Evolutionary conservation across 2,797 vertebrate species (phyloP).

Genomic region (Gobionotothen gibberifrons): DNA sequence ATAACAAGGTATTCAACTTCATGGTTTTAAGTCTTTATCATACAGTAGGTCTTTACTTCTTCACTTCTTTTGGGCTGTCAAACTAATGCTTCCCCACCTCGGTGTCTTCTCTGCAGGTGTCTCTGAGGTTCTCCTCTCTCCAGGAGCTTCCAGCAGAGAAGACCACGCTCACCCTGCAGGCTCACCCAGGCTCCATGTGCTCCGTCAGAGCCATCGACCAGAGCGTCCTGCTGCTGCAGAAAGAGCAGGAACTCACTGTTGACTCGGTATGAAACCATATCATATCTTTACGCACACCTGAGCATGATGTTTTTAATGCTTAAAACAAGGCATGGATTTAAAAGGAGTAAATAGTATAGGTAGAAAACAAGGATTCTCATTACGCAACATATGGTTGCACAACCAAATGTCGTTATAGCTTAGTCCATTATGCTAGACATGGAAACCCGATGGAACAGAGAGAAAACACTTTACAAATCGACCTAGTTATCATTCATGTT

Average conservation of each 20-base stretch:
- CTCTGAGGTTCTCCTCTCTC: conserved; percentile 79
- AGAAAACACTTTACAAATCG: too few species aligned
- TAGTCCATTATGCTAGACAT: too few species aligned
- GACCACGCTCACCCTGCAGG: conserved; percentile 75
- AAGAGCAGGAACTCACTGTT: conserved; percentile 83
- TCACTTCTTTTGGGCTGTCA: neutral
- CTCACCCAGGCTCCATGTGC: conserved; percentile 87
- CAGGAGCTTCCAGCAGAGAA: conserved; percentile 82
- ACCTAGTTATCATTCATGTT: too few species aligned
- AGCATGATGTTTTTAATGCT: neutral
- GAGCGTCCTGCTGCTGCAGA: conserved; percentile 86
- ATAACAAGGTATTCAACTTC: conserved; percentile 82
- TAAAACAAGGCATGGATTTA: neutral
- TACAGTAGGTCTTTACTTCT: too few species aligned
- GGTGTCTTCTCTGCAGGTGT: conserved; percentile 81
- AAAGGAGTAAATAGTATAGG: neutral
- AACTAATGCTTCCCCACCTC: neutral
- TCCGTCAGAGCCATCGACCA: conserved; percentile 90
- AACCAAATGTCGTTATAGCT: too few species aligned
- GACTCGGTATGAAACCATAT: conserved; percentile 74
- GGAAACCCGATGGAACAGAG: too few species aligned
- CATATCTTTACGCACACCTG: neutral
- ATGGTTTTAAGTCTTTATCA: neutral
- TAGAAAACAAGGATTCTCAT: too few species aligned
- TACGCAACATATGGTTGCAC: too few species aligned